Base-by-base conservation (phyloP, 2,888 invertebrate species). In the Steinernema scapterisci region DNA sequence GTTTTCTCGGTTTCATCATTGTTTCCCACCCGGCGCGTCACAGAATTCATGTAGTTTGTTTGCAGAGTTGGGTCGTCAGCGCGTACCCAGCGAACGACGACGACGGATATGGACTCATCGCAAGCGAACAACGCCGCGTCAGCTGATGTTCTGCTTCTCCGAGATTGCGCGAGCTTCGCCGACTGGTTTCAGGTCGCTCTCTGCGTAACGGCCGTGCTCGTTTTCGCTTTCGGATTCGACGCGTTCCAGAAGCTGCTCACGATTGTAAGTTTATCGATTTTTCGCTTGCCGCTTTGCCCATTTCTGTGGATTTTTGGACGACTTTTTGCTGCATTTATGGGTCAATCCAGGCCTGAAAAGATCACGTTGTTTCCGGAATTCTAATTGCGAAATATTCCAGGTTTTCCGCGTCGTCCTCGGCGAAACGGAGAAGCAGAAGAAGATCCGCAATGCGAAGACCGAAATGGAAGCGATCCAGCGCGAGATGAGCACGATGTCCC, bases 401-500 rank as follows among this genome's bases (percentile, higher is more conserved):
- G 16, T 63, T 16, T 6, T 11, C 1, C 23, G 16, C 25, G 21
- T 6, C 1, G 16, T 63, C n/a, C 13, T 63, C 27, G 16, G 25
- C 31, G 63, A 63, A 25, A 31, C 63, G 2, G 25, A 63, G 63
- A 16, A 27, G 27, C 27, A 63, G 31, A 25, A n/a, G 63, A 31
- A 31, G 31, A 63, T 25, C 1, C 63, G 63, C 19, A 31, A 63
- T 9, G 6, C 73, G 43, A 38, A 73, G 13, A 21, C 6, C 1
- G 45, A 73, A 48, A 71, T 78, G 23, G 21, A 21, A 2, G 70
- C 71, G 16, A 21, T 70, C n/a, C 48, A 51, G 27, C 21, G 6
- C 16, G 70, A 63, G 44, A 72, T 79, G 74, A 45, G 73, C 7
- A 45, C 9, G 31, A 76, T 78, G 2, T 74, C 78, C 0, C 75